Evolutionary conservation across 2,797 vertebrate genomes (phyloP), one percentile per base, ranked within the genome.

Genomic region (Rhynchonycteris naso): DNA sequence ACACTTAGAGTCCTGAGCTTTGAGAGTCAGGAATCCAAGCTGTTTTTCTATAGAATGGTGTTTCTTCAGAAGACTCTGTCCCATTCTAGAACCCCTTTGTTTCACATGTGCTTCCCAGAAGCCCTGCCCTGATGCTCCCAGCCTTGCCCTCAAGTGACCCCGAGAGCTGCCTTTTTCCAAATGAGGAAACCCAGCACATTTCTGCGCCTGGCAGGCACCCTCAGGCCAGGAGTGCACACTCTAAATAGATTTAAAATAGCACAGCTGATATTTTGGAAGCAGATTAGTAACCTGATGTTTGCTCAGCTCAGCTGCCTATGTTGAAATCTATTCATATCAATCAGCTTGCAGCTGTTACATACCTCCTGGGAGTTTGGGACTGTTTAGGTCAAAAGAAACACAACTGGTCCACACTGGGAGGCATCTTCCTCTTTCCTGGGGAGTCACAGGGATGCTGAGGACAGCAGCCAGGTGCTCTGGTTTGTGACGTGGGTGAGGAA

Each of bases 171-270:
- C 19, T 24, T 66, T 81, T 89, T 59, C 61, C 43, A 50, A 68
- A 72, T 24, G 1, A 79, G 66, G 68, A 92, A 50, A 24, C 65
- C 61, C 68, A 35, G 54, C 4, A 52, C 50, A n/a, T 30, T 33
- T 88, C 65, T 75, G 30, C 15, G 61, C 16, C 9, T 5, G 33
- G 86, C 82, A 84, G 79, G 33, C 43, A 81, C 33, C n/a, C 24
- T 72, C 5, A 0, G 66, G 35, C 78, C 35, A n/a, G 43, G 58
- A 74, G 21, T 33, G 4, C 22, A 26, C 7, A 80, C 47, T 58
- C 76, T 47, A 61, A 58, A 84, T 61, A 86, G 81, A 94, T 90
- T 85, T 91, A 35, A 54, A 90, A 85, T 75, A 94, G 56, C 35
- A 47, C 56, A 84, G 87, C 4, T 52, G 71, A 58, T 61, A 6